Base-by-base conservation (phyloP, 92 coral and sea anemone genomes). In the Zoanthus sociatus region DNA sequence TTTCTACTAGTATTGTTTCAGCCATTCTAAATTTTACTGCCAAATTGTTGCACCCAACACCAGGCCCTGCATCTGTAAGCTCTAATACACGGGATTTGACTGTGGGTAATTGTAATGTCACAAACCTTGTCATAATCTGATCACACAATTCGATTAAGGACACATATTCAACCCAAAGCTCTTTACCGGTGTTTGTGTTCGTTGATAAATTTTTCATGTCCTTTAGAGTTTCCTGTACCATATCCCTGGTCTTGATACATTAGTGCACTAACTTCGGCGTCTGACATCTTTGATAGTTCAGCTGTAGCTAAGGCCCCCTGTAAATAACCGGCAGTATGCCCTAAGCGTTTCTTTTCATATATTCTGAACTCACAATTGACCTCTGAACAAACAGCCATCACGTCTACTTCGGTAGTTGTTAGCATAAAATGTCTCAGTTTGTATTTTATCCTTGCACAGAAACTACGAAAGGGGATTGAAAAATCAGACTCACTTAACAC, bases 61-160 rank as follows among this genome's bases (percentile, higher is more conserved):
- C 93, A 21, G 94, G 94, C 15, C 94, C 92, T 6, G 94, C 96
- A 77, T 93, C 92, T 17, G 96, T 86, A 20, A 93, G 92, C 56
- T 93, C 96, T 67, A 88, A 30, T 44, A 90, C 83, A n/a, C 92
- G 53, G 76, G 56, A 51, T 51, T 51, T 51, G 0, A 51, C 56
- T 51, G 56, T 51, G 56, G 56, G 56, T 51, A 51, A 51, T 51
- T 51, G 0, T 51, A 51, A 51, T 51, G 56, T 51, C 0, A 0
- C 56, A 51, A 51, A 51, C 56, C 56, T 51, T 51, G 56, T 51
- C 56, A 51, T 51, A 51, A 51, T 51, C 56, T 51, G 56, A 51
- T 51, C 56, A 51, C 56, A 51, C 56, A 51, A 51, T 51, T 51
- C 56, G 56, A 51, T 51, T 51, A 51, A 51, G 56, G 56, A 0